phyloP scores from a whole-genome alignment of 2,797 vertebrate species.

The Enteromius afrohamiltoni region DNA sequence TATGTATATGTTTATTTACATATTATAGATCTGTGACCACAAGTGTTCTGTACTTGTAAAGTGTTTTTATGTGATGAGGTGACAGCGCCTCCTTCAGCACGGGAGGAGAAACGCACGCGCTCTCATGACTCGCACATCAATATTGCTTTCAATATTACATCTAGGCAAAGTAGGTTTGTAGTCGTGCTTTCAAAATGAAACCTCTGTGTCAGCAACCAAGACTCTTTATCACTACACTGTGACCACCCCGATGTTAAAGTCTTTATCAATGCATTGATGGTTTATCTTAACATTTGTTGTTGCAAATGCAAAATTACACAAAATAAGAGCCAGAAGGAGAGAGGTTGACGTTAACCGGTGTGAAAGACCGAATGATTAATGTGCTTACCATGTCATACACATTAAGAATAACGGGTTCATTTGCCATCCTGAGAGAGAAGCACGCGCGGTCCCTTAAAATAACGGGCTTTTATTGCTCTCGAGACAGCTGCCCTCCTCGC shows the following conservation, averaged over 20 bases:
- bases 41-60: not conserved
- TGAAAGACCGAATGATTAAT: not conserved
- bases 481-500: conserved; percentile 53
- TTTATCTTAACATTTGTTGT: not conserved
- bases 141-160: not conserved
- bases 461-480: conserved; percentile 57
- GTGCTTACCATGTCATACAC: conserved; percentile 94
- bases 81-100: conserved; percentile 12
- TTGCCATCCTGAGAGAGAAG: conserved; percentile 88
- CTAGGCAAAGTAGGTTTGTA: not conserved
- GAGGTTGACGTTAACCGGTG: not conserved
- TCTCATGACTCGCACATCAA: not conserved
- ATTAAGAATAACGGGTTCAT: conserved; percentile 94
- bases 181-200: not conserved
- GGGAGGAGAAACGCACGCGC: conserved; percentile 23
- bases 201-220: not conserved
- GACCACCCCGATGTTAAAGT: not conserved
- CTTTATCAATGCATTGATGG: not conserved
- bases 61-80: not conserved
- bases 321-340: not conserved
- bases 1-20: not conserved
- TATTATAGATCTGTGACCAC: not conserved
- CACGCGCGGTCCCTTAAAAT: conserved; percentile 67
- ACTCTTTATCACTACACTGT: not conserved
- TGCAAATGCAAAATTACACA: not conserved